A percentile compares a stretch with the other conserved stretches of the same genome.
Conservation (phyloP, 2,888 invertebrate genomes). For the Leptogaster cylindrica region DNA sequence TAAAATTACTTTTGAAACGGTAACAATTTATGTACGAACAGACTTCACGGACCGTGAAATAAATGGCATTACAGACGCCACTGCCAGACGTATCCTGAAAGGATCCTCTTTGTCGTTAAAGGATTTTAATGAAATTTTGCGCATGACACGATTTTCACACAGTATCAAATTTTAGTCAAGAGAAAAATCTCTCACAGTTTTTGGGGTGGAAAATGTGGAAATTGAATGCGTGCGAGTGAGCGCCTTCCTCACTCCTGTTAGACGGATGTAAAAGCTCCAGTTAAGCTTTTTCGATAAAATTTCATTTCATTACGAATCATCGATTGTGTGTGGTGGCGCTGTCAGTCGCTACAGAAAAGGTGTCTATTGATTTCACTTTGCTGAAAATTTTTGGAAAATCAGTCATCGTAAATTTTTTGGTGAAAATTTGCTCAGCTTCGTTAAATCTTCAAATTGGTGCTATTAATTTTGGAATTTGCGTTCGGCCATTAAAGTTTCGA, state of each 20-base stretch:
- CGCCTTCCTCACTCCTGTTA: background rate
- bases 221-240: slow-evolving; percentile 42
- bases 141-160: slow-evolving; percentile 41
- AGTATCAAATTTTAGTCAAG: background rate
- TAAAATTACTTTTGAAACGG: no score
- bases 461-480: slow-evolving; percentile 17
- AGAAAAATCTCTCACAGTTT: background rate
- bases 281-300: slow-evolving; percentile 17
- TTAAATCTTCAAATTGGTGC: slow-evolving; percentile 17
- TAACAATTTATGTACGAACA: no score
- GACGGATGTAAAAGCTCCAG: background rate
- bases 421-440: background rate
- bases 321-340: slow-evolving; percentile 39
- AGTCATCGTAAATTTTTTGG: background rate
- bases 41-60: no score
- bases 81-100: background rate
- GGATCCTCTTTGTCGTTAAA: background rate
- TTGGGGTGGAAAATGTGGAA: slow-evolving; percentile 12
- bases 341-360: slow-evolving; percentile 17
- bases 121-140: slow-evolving; percentile 45
- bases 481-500: background rate
- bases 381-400: background rate
- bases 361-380: slow-evolving; percentile 35
- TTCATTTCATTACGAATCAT: slow-evolving; percentile 37
- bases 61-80: background rate